phyloP scores from a whole-genome alignment of 37 sponge, comb jelly and placozoan genomes.

The Petrosia ficiformis region DNA sequence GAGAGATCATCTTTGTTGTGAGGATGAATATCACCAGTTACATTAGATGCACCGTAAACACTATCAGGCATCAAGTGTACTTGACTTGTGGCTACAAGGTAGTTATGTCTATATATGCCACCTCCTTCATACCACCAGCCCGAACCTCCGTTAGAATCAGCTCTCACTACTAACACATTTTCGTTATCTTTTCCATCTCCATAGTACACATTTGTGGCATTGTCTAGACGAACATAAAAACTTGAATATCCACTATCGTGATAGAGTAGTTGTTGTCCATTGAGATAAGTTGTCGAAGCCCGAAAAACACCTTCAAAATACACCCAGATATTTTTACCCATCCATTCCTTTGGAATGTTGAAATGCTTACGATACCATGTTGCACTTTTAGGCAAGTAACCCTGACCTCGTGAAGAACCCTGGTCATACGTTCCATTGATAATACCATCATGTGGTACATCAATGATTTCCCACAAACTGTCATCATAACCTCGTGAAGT shows the following conservation, averaged over 20 bases:
- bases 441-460: constrained; percentile 47
- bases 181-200: constrained; percentile 45
- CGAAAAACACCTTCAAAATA: constrained; percentile 59
- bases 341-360: constrained; percentile 49
- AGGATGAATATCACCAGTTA: constrained; percentile 12
- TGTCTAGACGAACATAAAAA: constrained; percentile 55
- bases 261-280: constrained; percentile 28
- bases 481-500: constrained; percentile 39
- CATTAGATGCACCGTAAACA: constrained; percentile 29
- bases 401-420: constrained; percentile 6
- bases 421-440: constrained; percentile 28
- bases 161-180: constrained; percentile 48
- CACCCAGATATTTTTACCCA: constrained; percentile 36
- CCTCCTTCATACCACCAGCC: constrained; percentile 69
- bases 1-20: constrained; percentile 14
- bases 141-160: constrained; percentile 30
- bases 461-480: constrained; percentile 50
- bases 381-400: constrained; percentile 30
- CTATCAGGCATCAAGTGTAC: constrained; percentile 28
- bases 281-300: constrained; percentile 30
- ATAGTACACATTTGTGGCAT: constrained; percentile 21
- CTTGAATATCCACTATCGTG: constrained; percentile 55
- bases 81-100: constrained; percentile 18
- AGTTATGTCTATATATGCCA: constrained; percentile 48
- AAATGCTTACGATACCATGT: constrained; percentile 67